These are phyloP conservation scores for Vidua macroura DNA, from an alignment of 2,113 vertebrate genomes.

Conservation along the genomic window DNA sequence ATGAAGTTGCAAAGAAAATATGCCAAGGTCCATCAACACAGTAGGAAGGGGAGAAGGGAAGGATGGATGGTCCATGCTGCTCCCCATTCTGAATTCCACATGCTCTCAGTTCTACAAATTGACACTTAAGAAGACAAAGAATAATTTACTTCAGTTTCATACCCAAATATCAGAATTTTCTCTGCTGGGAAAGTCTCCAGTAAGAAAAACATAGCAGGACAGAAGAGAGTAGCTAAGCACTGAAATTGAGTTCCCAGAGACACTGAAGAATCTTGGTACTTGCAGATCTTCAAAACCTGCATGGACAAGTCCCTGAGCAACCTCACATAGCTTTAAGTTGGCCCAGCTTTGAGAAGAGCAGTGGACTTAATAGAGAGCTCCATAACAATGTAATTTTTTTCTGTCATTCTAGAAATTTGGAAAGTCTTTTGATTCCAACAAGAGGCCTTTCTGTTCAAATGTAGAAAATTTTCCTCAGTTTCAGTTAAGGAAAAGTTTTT, in stretches of 20 bases:
- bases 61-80: neutral
- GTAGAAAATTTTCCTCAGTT: neutral
- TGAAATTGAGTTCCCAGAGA: neutral
- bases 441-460: neutral
- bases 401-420: neutral
- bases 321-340: neutral
- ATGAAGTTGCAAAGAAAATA: neutral
- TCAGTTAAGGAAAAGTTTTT: neutral
- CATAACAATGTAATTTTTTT: neutral
- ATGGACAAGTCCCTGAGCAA: neutral
- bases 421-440: neutral
- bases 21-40: conserved; percentile 21
- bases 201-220: neutral
- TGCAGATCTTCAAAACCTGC: neutral
- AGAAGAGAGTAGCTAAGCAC: neutral
- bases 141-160: neutral
- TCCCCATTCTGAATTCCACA: neutral
- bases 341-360: neutral
- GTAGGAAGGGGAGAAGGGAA: neutral
- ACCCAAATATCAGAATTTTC: neutral
- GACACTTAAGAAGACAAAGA: neutral
- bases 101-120: neutral
- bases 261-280: neutral
- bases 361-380: neutral
- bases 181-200: neutral